Conservation (phyloP, 2,888 invertebrate species). For the Hipparchia semele region DNA sequence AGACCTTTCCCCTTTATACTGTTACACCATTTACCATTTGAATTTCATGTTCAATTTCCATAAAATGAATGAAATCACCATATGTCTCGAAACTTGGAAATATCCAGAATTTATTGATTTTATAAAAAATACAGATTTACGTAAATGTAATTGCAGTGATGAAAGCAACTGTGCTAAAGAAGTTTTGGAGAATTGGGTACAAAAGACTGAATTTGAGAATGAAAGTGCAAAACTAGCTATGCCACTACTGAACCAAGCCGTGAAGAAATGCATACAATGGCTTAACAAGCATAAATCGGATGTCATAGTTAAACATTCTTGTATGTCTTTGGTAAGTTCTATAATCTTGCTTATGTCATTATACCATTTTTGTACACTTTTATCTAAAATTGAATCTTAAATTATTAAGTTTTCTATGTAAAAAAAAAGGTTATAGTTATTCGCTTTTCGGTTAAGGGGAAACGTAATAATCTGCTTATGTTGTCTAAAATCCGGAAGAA, state of each 20-base stretch:
- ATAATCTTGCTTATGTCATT: background rate
- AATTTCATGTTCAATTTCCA: too few species aligned
- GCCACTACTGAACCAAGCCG: constrained; percentile 58
- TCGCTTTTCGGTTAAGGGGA: background rate
- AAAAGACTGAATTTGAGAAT: constrained; percentile 58
- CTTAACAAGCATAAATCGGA: constrained; percentile 59
- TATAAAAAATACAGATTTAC: background rate
- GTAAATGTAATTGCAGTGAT: constrained; percentile 50
- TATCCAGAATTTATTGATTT: background rate
- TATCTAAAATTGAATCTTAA: background rate
- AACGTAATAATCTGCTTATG: too few species aligned
- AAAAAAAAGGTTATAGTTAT: background rate
- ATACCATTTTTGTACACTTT: background rate
- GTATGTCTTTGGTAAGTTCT: constrained; percentile 59
- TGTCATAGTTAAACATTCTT: constrained; percentile 56
- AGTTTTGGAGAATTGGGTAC: constrained; percentile 60
- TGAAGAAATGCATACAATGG: constrained; percentile 65
- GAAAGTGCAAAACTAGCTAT: constrained; percentile 58
- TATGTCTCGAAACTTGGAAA: background rate
- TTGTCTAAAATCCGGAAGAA: too few species aligned
- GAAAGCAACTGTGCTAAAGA: constrained; percentile 63
- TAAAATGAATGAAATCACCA: too few species aligned
- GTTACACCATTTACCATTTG: too few species aligned
- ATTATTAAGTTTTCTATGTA: background rate
- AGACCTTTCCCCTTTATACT: too few species aligned